Percentiles rank a stretch among this genome's conserved stretches.
These are phyloP conservation scores for Spodoptera exigua DNA, from an alignment of 2,888 invertebrate genomes.

Conservation along the genomic window DNA sequence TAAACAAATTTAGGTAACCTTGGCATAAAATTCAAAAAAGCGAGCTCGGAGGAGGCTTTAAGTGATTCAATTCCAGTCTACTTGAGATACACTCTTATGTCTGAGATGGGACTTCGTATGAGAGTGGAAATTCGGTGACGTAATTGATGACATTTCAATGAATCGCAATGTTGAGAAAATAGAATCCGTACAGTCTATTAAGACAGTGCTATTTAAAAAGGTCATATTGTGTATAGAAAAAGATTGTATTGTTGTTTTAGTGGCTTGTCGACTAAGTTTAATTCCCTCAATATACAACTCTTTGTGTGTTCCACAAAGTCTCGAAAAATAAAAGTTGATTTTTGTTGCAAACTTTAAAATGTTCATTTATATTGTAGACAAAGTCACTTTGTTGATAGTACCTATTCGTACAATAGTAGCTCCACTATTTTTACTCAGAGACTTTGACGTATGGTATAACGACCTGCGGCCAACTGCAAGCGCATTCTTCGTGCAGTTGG, in stretches of 20 bases:
- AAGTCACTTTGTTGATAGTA: too few relatives aligned
- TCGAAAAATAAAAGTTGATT: too few relatives aligned
- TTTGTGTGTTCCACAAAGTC: too few relatives aligned
- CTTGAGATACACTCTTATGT: conserved; percentile 52
- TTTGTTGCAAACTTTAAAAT: too few relatives aligned
- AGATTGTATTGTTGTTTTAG: too few relatives aligned
- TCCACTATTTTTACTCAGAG: conserved; percentile 50
- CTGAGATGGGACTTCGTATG: conserved; percentile 15
- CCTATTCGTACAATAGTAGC: conserved; percentile 19
- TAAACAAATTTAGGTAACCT: conserved; percentile 50
- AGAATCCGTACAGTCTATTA: too few relatives aligned
- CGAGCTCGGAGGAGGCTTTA: conserved; percentile 51
- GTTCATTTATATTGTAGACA: too few relatives aligned
- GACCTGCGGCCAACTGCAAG: conserved; percentile 55
- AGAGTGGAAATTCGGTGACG: conserved; percentile 9
- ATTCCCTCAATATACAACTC: too few relatives aligned
- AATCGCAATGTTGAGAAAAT: too few relatives aligned
- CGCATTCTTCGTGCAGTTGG: conserved; percentile 53
- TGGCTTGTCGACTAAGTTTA: too few relatives aligned
- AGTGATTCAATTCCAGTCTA: conserved; percentile 67
- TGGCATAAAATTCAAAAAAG: conserved; percentile 59
- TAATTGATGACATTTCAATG: conserved; percentile 24
- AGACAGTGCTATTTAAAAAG: too few relatives aligned
- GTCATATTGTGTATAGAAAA: too few relatives aligned
- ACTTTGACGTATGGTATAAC: conserved; percentile 51